Evolutionary conservation across 2,888 invertebrate species (phyloP), one percentile per base, ranked within the genome.

Genomic region (Argyra leucocephala): DNA sequence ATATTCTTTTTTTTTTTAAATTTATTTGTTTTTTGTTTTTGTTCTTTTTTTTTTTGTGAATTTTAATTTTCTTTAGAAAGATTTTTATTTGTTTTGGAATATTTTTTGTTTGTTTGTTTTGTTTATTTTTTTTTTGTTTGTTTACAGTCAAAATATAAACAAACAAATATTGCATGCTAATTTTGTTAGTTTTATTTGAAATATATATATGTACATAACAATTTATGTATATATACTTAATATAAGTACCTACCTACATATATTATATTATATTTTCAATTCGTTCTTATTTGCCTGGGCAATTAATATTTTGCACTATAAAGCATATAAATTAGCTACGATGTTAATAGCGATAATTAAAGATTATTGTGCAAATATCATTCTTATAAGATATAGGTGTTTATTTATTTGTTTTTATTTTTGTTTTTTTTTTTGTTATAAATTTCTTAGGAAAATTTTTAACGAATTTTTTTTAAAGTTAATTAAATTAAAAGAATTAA

Each of bases 251-350:
- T 31, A 31, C 10, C 31, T 10, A 31, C 31, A 31, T 10, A 31
- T 10, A 31, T 31, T n/a, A n/a, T n/a, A n/a, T 31, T 31, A 31
- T 31, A 31, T 31, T 48, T 3, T 12, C 1, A 48, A 5, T 2
- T 31, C 31, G 10, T 48, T 18, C n/a, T 48, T 48, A 15, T 48
- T 48, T 48, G 18, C 48, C 18, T 48, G 48, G 18, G 9, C 48
- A 48, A 48, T 48, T 48, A 48, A 48, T 48, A 48, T n/a, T 48
- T 48, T 48, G 48, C 48, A 48, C 18, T 48, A 48, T 48, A 48
- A 6, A 6, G 9, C 18, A 48, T 48, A 48, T 18, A 31, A 31
- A 7, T 31, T 31, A 31, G 9, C 31, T 15, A 18, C 5, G 18
- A 48, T 48, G 48, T 48, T 48, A 48, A 48, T 48, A 15, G 18